Base-by-base conservation (phyloP, 2,888 invertebrate species). In the Bellardia bayeri region DNA sequence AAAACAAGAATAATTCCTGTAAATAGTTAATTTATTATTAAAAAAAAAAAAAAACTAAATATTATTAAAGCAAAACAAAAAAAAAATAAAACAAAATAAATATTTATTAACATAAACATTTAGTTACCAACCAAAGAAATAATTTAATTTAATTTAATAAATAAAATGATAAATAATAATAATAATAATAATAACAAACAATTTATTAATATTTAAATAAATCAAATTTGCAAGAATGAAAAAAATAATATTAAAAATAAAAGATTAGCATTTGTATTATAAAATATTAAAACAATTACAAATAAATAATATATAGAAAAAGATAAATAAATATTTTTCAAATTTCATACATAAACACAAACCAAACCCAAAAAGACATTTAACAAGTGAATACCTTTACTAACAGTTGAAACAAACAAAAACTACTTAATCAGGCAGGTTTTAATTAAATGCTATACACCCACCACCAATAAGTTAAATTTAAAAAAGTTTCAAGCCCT, bases 1-100 rank as follows among this genome's bases (percentile, higher is more conserved):
- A 23, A 76, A 71, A 74, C 6, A 13, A 76, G 7, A 76, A 63
- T 69, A 86, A 49, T 81, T 66, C 54, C 68, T 88, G 88, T 88
- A 88, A 83, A 88, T 88, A 86, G 64, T 81, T 83, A 83, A 86
- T 81, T 81, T 79, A 74, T 79, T 56, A 86, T 80, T 40, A 64
- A 80, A 82, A 71, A 51, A 30, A 14, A 16, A 68, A 61, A 82
- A 74, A 13, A 23, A 23, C 23, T 23, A 72, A 85, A 87, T 76
- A 83, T 56, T 69, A 86, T 78, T 63, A 82, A 23, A 23, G 23
- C 23, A 23, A 23, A 84, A 81, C 9, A 11, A 86, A 69, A 56
- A 82, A 84, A 81, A n/a, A 66, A 71, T 33, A 14, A 61, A 71
- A 51, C 61, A 37, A 83, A 71, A 56, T 51, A 74, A 30, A 82